Conservation (phyloP, 2,888 invertebrate species). For the Chloroclysta siterata region DNA sequence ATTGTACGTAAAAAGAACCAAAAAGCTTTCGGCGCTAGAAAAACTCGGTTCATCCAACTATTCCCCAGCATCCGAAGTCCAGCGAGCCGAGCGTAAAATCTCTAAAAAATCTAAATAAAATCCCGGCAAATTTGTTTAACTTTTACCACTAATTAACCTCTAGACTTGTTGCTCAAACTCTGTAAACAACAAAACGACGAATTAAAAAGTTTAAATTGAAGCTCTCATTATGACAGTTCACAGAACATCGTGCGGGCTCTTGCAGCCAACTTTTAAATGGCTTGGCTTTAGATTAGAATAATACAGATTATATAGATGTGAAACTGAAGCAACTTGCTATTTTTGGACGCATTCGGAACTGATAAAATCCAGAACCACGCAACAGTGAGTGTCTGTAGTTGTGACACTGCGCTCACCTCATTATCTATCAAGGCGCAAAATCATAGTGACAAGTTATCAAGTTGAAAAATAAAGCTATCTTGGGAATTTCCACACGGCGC, state of each 20-base stretch:
- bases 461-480: too few species aligned
- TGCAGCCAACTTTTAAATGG: conserved; percentile 20
- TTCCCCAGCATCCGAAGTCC: not conserved
- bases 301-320: not conserved
- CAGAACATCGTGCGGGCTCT: conserved; percentile 35
- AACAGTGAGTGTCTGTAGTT: too few species aligned
- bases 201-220: conserved; percentile 46
- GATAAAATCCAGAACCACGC: too few species aligned
- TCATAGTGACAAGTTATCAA: too few species aligned
- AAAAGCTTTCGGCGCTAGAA: not conserved
- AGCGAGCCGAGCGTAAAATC: not conserved
- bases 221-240: conserved; percentile 36
- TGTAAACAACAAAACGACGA: conserved; percentile 43
- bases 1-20: not conserved
- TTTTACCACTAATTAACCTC: conserved; percentile 48
- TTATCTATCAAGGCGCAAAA: too few species aligned
- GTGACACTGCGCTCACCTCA: too few species aligned
- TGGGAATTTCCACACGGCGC: too few species aligned
- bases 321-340: conserved; percentile 3
- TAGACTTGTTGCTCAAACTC: conserved; percentile 46
- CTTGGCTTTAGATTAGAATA: conserved; percentile 1
- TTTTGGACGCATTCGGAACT: not conserved
- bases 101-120: conserved; percentile 11
- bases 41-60: conserved; percentile 2
- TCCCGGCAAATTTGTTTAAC: conserved; percentile 23